Percentiles rank a stretch among this genome's conserved stretches.
These are phyloP conservation scores for Gobius niger DNA, from an alignment of 2,113 vertebrate genomes.

Conservation along the genomic window DNA sequence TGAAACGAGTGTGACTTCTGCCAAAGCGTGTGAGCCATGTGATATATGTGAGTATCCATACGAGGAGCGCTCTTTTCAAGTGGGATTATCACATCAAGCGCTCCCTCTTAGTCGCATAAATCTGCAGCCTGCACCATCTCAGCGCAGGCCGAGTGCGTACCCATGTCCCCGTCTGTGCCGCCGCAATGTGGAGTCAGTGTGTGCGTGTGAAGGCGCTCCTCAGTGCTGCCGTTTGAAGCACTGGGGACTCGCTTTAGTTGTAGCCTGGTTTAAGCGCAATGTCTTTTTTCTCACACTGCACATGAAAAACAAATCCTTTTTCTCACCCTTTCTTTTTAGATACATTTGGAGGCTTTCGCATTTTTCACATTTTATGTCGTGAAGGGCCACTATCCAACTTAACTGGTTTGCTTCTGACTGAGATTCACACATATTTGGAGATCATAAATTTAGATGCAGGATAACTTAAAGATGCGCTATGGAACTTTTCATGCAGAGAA, in stretches of 20 bases:
- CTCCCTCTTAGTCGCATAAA: background rate
- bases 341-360: no score
- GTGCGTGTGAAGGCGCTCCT: background rate
- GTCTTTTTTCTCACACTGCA: background rate
- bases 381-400: no score
- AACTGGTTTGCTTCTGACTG: no score
- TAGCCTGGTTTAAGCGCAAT: background rate
- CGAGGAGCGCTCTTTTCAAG: conserved; percentile 2
- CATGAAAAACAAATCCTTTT: no score
- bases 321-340: no score
- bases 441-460: no score
- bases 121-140: background rate
- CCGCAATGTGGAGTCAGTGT: background rate
- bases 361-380: no score
- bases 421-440: no score
- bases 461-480: no score
- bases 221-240: background rate
- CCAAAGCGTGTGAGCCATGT: background rate
- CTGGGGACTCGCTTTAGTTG: background rate
- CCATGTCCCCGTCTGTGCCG: background rate
- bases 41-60: background rate
- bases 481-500: no score
- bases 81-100: background rate
- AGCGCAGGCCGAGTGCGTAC: background rate
- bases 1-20: background rate